Percentiles rank a stretch among this genome's conserved stretches.
These are phyloP conservation scores for Lerema accius DNA, from an alignment of 1,140 invertebrate species.

Conservation along the genomic window DNA sequence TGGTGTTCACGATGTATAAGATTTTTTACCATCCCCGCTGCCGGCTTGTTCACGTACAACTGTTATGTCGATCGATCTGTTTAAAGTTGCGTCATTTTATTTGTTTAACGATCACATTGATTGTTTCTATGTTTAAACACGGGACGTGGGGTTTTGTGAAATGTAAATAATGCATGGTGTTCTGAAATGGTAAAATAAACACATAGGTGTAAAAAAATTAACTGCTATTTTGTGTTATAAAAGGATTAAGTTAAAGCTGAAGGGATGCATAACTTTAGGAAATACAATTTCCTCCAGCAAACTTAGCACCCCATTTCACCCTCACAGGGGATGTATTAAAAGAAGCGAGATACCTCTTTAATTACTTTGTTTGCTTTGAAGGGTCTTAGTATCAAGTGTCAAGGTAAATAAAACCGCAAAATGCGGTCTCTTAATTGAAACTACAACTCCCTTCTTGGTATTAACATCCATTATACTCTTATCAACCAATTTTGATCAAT, in stretches of 20 bases:
- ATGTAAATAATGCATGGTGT: no score
- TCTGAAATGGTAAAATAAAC: no score
- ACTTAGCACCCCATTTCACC: background rate
- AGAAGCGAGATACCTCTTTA: background rate
- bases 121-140: no score
- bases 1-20: constrained; percentile 51
- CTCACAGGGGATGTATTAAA: background rate
- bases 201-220: background rate
- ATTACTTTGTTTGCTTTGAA: background rate
- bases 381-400: background rate
- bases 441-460: no score
- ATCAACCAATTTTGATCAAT: no score
- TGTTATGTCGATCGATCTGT: constrained; percentile 3
- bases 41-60: constrained; percentile 35
- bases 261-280: background rate
- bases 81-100: background rate
- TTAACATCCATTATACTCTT: no score
- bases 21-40: constrained; percentile 49
- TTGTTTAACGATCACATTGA: no score
- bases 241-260: background rate
- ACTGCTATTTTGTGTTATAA: background rate
- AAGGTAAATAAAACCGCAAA: background rate
- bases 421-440: background rate
- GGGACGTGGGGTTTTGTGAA: no score
- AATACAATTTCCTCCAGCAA: background rate